Percentiles rank a stretch among this genome's conserved stretches.
phyloP scores from a whole-genome alignment of 2,888 invertebrate species.

The Drosophila subsilvestris region DNA sequence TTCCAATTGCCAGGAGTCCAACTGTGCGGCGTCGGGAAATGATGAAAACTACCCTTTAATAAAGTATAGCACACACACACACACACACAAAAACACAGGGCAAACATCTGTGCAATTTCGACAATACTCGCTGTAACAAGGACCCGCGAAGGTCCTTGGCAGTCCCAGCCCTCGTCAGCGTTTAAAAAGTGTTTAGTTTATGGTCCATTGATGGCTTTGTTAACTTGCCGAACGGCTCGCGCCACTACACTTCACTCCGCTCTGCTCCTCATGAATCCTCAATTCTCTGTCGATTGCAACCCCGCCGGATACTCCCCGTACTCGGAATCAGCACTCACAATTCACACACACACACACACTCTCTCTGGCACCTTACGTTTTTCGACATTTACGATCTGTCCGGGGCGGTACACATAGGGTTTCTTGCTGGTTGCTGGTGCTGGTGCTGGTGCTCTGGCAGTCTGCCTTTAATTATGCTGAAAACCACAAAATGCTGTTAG shows the following conservation, averaged over 20 bases:
- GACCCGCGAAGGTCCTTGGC: conserved; percentile 10
- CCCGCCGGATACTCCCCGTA: conserved; percentile 19
- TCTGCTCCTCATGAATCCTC: conserved; percentile 52
- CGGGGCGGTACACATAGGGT: conserved; percentile 62
- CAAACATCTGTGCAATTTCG: conserved; percentile 81
- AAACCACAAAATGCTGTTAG: conserved; percentile 82
- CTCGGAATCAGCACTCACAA: conserved; percentile 12
- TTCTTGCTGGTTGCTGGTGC: neutral
- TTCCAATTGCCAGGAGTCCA: conserved; percentile 68
- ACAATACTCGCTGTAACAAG: conserved; percentile 27
- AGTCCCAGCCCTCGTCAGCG: conserved; percentile 44
- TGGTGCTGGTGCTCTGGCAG: conserved; percentile 45
- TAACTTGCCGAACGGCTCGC: conserved; percentile 77
- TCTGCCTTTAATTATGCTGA: conserved; percentile 80
- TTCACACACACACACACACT: conserved; percentile 45
- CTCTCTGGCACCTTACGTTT: conserved; percentile 78
- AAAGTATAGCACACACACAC: conserved; percentile 48
- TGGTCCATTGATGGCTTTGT: conserved; percentile 83
- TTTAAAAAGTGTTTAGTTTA: conserved; percentile 84
- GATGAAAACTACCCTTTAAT: conserved; percentile 84
- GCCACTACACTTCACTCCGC: conserved; percentile 6
- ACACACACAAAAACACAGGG: conserved; percentile 26
- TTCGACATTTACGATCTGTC: conserved; percentile 82
- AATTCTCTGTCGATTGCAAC: conserved; percentile 37
- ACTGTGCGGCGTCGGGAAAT: conserved; percentile 73